phyloP scores from a whole-genome alignment of 2,888 invertebrate species.

The Drosophila planitibia region DNA sequence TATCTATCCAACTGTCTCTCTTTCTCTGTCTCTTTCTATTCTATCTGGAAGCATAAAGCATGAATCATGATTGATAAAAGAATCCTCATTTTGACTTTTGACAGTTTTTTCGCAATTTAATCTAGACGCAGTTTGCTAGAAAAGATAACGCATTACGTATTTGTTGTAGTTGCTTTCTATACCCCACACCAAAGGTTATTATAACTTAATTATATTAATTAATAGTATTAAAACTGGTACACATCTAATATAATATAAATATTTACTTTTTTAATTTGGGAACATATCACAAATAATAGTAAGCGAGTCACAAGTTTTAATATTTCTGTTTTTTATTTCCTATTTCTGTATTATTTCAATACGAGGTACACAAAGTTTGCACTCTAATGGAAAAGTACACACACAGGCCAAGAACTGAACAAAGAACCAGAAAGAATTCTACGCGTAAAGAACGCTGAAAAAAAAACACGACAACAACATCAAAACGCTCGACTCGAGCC shows the following conservation, averaged over 20 bases:
- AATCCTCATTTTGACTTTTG: conserved; percentile 8
- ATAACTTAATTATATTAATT: background rate
- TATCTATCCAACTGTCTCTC: background rate
- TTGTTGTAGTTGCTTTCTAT: background rate
- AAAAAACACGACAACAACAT: conserved; percentile 7
- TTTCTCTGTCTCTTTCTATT: background rate
- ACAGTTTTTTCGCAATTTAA: conserved; percentile 6
- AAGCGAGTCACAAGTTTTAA: conserved; percentile 24
- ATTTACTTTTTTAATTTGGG: background rate
- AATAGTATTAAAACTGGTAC: background rate
- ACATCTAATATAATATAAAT: background rate
- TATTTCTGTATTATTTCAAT: conserved; percentile 6
- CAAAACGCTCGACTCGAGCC: conserved; percentile 11
- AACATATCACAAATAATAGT: background rate
- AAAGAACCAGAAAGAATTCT: conserved; percentile 40
- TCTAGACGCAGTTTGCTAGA: conserved; percentile 3
- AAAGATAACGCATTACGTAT: conserved; percentile 16
- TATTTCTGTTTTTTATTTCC: background rate
- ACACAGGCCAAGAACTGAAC: conserved; percentile 11
- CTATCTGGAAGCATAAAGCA: background rate
- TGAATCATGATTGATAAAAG: conserved; percentile 13
- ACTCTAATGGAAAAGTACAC: conserved; percentile 44
- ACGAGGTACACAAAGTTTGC: conserved; percentile 16
- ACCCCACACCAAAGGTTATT: background rate
- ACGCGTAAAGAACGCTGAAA: conserved; percentile 9